Conservation (phyloP, 2,113 vertebrate species). For the Cricetomys ansorgei region DNA sequence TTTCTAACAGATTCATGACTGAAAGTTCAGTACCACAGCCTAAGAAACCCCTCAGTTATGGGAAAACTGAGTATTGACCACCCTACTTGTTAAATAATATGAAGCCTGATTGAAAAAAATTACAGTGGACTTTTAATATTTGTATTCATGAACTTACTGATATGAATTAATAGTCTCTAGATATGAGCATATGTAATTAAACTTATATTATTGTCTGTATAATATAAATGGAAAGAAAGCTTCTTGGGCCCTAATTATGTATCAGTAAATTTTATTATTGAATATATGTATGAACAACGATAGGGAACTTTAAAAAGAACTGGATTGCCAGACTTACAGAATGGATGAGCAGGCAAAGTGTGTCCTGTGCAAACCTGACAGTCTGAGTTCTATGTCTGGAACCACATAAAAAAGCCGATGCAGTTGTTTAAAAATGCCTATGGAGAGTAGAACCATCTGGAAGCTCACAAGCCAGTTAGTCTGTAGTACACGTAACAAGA, state of each 20-base stretch:
- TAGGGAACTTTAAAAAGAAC: neutral
- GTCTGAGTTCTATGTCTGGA: neutral
- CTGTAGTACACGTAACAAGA: neutral
- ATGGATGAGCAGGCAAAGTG: neutral
- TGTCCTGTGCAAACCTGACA: neutral
- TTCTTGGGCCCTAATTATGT: conserved; percentile 13
- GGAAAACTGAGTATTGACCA: neutral
- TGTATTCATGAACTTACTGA: neutral
- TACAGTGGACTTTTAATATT: conserved; percentile 34
- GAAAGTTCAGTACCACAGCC: neutral
- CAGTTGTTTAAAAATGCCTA: neutral
- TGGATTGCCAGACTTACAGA: neutral
- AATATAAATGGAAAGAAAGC: conserved; percentile 35
- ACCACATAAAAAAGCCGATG: neutral
- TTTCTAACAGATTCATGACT: neutral
- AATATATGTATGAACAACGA: neutral
- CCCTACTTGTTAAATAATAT: neutral
- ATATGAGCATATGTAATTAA: conserved; percentile 46
- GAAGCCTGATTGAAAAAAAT: conserved; percentile 41
- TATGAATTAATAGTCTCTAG: conserved; percentile 30
- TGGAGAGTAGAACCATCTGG: neutral
- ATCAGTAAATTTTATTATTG: conserved; percentile 37
- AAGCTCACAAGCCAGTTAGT: neutral
- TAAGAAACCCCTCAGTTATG: neutral
- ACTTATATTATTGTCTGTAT: conserved; percentile 5